Percentiles rank a stretch among this genome's conserved stretches.
Conservation (phyloP, 2,797 vertebrate genomes). For the Darevskia mixta region DNA sequence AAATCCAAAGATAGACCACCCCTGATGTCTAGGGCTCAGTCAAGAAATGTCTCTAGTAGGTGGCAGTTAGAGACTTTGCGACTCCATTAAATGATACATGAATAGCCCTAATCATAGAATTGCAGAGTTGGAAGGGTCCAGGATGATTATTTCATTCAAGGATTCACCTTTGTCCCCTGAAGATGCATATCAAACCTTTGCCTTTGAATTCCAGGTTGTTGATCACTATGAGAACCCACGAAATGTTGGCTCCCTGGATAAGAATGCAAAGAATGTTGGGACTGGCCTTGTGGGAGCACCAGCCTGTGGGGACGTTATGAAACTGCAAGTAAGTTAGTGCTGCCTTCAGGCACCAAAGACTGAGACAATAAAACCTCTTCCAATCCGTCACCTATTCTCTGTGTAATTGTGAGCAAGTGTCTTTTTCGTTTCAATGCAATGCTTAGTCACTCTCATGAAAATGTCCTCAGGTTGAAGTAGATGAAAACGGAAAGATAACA, state of each 20-base stretch:
- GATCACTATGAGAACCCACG: constrained; percentile 98
- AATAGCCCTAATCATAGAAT: no score
- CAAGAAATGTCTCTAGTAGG: not conserved
- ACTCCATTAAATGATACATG: no score
- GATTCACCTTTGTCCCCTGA: not conserved
- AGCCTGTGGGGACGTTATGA: constrained; percentile 98
- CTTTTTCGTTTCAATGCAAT: not conserved
- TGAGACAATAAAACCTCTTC: no score
- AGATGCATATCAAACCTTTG: not conserved
- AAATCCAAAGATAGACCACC: no score
- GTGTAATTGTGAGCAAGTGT: not conserved
- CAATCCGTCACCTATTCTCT: not conserved
- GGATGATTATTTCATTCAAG: no score
- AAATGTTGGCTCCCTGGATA: constrained; percentile 94
- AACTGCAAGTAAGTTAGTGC: constrained; percentile 87
- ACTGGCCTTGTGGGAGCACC: constrained; percentile 97
- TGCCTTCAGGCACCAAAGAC: not conserved
- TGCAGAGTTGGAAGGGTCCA: no score
- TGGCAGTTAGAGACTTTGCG: not conserved
- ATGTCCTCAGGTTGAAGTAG: constrained; percentile 88
- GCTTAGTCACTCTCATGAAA: accelerated
- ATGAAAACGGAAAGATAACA: constrained; percentile 90
- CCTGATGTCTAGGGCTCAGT: not conserved
- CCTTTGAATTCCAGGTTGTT: constrained; percentile 84
- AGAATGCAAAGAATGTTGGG: constrained; percentile 91